Conservation (phyloP, 2,113 vertebrate species). For the Carassius carassius region DNA sequence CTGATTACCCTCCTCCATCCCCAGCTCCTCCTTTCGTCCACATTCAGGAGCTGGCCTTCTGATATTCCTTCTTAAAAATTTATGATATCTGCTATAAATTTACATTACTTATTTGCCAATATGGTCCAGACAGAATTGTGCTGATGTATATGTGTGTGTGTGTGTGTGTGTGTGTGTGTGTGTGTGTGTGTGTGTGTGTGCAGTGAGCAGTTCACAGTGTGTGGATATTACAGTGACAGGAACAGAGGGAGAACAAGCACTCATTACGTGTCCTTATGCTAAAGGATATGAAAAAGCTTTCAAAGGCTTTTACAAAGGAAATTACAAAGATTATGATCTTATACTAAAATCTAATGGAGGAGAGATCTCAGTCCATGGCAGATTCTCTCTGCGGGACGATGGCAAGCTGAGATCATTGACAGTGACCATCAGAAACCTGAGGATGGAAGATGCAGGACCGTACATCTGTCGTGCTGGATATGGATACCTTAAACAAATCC, state of each 20-base stretch:
- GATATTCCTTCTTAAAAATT: no score
- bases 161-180: not conserved
- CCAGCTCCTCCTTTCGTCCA: no score
- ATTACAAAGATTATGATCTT: not conserved
- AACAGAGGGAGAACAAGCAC: not conserved
- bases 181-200: not conserved
- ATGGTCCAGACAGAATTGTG: no score
- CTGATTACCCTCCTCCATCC: no score
- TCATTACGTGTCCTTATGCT: constrained; percentile 1
- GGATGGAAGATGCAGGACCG: not conserved
- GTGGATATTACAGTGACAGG: not conserved
- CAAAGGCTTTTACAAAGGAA: constrained; percentile 35
- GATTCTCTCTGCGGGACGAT: constrained; percentile 1
- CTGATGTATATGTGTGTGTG: no score
- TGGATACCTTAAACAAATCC: not conserved
- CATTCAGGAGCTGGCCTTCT: no score
- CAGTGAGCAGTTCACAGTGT: not conserved
- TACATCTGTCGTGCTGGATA: constrained; percentile 28
- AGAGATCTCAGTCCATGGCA: not conserved
- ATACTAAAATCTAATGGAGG: not conserved
- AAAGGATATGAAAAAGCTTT: not conserved
- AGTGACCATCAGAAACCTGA: constrained; percentile 20
- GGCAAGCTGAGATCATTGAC: not conserved
- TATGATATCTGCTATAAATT: no score
- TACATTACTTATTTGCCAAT: no score